Conservation (phyloP, 1,140 invertebrate species). For the Augochlora pura region DNA sequence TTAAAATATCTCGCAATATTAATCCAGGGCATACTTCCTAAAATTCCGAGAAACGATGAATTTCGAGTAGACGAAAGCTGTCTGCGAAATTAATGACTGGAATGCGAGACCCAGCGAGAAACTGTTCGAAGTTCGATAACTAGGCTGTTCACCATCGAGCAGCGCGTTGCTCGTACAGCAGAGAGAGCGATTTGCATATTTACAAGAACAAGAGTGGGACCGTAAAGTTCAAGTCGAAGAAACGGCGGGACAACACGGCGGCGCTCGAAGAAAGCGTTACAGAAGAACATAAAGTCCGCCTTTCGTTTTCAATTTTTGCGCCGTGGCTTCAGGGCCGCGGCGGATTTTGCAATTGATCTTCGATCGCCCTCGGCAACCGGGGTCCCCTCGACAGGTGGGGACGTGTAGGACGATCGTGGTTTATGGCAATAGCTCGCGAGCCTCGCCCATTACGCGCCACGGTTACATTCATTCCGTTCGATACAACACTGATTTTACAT, state of each 20-base stretch:
- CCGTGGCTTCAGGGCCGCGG: slow-evolving; percentile 17
- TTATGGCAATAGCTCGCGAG: slow-evolving; percentile 73
- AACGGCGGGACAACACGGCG: neutral
- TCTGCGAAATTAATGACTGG: no score
- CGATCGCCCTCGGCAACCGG: slow-evolving; percentile 54
- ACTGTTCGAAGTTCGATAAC: neutral
- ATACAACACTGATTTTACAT: slow-evolving; percentile 57
- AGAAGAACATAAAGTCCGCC: slow-evolving; percentile 9
- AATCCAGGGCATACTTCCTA: no score
- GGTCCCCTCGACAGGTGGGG: slow-evolving; percentile 73
- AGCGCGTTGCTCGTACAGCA: no score
- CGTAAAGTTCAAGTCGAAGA: slow-evolving; percentile 21
- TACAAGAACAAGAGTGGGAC: slow-evolving; percentile 3
- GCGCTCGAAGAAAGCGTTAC: slow-evolving; percentile 28
- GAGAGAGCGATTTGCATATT: neutral
- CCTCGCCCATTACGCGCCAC: slow-evolving; percentile 72
- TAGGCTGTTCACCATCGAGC: neutral
- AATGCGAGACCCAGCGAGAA: no score
- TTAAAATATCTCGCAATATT: no score
- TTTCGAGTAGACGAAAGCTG: no score
- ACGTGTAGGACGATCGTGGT: slow-evolving; percentile 76
- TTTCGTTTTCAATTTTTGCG: slow-evolving; percentile 50
- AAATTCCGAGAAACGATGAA: no score
- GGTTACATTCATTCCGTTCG: slow-evolving; percentile 65
- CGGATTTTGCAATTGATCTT: slow-evolving; percentile 69